Percentiles rank a stretch among this genome's conserved stretches.
These are phyloP conservation scores for Seira musarum DNA, from an alignment of 2,888 invertebrate genomes.

Conservation along the genomic window DNA sequence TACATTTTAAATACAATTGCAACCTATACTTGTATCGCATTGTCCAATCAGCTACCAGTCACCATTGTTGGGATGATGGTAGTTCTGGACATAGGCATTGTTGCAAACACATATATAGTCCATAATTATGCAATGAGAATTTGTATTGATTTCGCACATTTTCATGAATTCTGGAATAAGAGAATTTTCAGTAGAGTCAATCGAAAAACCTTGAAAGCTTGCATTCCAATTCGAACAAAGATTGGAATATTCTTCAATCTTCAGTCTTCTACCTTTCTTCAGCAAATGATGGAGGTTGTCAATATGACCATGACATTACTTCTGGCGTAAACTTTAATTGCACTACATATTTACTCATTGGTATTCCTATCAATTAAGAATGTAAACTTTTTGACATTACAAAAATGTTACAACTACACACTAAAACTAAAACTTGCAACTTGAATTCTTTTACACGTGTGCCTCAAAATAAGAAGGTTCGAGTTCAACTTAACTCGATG, in stretches of 20 bases:
- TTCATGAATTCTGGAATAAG: slow-evolving; percentile 12
- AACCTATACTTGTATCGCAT: slow-evolving; percentile 23
- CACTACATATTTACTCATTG: not conserved
- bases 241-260: slow-evolving; percentile 28
- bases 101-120: not conserved
- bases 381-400: not conserved
- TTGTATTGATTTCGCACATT: slow-evolving; percentile 1
- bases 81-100: slow-evolving; percentile 19
- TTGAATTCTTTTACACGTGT: no score
- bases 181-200: not conserved
- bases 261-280: no score
- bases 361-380: not conserved
- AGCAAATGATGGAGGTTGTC: no score
- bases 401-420: no score
- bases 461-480: no score
- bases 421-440: no score
- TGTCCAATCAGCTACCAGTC: not conserved
- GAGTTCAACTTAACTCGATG: no score
- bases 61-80: not conserved
- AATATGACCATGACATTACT: slow-evolving; percentile 20
- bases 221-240: slow-evolving; percentile 10
- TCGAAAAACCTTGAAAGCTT: not conserved
- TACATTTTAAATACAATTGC: slow-evolving; percentile 28
- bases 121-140: slow-evolving; percentile 29
- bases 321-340: not conserved